A percentile compares a stretch with the other conserved stretches of the same genome.
These are phyloP conservation scores for Muschampia plurimacula DNA, from an alignment of 2,888 invertebrate genomes.

Conservation along the genomic window DNA sequence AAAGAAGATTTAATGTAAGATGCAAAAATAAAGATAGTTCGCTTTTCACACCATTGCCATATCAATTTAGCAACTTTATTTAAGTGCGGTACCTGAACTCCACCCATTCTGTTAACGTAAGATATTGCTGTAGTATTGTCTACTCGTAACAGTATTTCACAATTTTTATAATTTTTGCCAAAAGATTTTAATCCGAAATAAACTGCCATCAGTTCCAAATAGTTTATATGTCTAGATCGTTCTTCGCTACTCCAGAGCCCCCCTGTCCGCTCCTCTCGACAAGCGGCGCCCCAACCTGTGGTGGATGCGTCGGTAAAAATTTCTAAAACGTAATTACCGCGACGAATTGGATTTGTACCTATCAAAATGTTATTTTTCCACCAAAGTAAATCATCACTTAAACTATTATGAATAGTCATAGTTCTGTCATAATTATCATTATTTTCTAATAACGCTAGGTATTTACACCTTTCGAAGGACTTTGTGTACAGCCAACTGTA, in stretches of 20 bases:
- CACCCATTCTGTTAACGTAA: slow-evolving; percentile 3
- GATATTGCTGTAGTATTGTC: slow-evolving; percentile 1
- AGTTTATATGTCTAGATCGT: not conserved
- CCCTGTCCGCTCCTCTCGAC: not conserved
- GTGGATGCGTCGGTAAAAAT: not conserved
- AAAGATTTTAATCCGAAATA: slow-evolving; percentile 1
- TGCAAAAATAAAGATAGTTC: not conserved
- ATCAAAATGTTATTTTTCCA: not conserved
- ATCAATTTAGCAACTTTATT: not conserved
- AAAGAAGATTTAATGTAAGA: not conserved
- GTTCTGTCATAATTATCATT: not conserved
- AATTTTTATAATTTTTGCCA: not conserved
- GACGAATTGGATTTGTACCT: not conserved
- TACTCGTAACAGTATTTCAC: not conserved
- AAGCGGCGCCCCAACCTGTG: slow-evolving; percentile 6
- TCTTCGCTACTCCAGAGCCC: not conserved
- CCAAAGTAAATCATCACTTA: not conserved
- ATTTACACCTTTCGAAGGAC: not conserved
- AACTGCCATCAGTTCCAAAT: not conserved
- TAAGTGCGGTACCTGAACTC: not conserved
- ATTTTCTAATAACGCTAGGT: not conserved
- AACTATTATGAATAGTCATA: not conserved
- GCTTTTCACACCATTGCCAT: slow-evolving; percentile 9
- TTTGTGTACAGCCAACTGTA: slow-evolving; percentile 5
- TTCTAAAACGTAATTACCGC: slow-evolving; percentile 1